phyloP scores from a whole-genome alignment of 2,797 vertebrate species.

The Pseudochirops cupreus region DNA sequence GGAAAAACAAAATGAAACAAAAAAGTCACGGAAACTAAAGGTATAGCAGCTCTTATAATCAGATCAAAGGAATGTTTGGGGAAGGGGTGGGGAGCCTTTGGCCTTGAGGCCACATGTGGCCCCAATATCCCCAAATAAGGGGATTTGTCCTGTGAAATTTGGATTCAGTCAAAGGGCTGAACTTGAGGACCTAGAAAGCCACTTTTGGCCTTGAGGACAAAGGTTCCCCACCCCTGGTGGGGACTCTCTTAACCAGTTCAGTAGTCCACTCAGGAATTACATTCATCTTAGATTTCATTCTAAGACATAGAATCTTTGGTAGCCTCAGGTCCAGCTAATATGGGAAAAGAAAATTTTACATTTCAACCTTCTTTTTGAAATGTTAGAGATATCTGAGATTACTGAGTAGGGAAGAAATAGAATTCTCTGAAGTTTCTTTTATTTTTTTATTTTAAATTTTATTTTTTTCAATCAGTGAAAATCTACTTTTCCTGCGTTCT shows the following conservation, averaged over 20 bases:
- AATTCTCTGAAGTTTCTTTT: background rate
- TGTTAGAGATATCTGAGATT: background rate
- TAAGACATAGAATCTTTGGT: slow-evolving; percentile 16
- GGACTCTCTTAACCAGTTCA: slow-evolving; percentile 1
- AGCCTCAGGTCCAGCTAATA: background rate
- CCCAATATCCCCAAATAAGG: no score
- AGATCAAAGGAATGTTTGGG: background rate
- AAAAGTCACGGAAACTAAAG: background rate
- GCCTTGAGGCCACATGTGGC: no score
- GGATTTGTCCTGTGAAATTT: no score
- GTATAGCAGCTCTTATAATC: slow-evolving; percentile 40
- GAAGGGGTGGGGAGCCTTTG: no score
- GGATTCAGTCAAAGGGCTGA: no score
- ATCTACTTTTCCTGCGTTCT: background rate
- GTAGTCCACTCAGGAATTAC: background rate
- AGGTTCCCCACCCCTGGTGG: no score
- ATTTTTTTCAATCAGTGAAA: background rate
- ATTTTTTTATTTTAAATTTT: background rate
- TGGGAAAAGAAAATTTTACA: background rate
- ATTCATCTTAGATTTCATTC: slow-evolving; percentile 44
- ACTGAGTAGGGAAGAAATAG: background rate
- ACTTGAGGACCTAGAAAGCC: no score
- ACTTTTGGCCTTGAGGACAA: no score
- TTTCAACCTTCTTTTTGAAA: slow-evolving; percentile 23
- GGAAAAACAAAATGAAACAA: background rate